Conservation (phyloP, 2,113 vertebrate genomes). For the Otocyon megalotis region DNA sequence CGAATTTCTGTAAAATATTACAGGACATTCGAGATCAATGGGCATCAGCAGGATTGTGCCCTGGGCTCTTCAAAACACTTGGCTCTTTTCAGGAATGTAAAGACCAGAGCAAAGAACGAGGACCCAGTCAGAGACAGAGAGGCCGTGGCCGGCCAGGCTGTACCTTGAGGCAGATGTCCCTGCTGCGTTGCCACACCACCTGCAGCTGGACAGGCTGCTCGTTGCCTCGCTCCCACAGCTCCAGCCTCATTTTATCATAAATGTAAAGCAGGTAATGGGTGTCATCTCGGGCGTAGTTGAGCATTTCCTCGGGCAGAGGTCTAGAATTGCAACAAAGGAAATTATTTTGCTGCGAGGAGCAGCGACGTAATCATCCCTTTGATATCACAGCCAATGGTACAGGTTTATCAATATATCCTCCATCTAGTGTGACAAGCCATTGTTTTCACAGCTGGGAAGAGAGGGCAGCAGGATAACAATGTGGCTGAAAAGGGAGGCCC, state of each 20-base stretch:
- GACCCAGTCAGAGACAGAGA: fast-evolving
- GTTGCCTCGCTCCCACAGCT: slow-evolving; percentile 90
- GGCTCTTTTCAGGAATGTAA: not conserved
- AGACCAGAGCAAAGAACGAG: fast-evolving
- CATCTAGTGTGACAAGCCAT: not conserved
- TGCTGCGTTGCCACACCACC: slow-evolving; percentile 95
- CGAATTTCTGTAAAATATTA: slow-evolving; percentile 91
- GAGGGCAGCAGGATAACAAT: not conserved
- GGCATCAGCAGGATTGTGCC: not conserved
- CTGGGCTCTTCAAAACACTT: not conserved
- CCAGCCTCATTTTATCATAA: slow-evolving; percentile 92
- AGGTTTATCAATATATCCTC: too few species aligned
- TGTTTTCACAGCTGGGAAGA: not conserved
- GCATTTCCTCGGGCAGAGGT: slow-evolving; percentile 97
- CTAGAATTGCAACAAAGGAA: slow-evolving; percentile 79
- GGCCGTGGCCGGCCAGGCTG: fast-evolving
- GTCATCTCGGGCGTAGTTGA: slow-evolving; percentile 93
- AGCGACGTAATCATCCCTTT: not conserved
- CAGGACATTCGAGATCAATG: fast-evolving
- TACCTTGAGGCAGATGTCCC: slow-evolving; percentile 95
- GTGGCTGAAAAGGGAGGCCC: not conserved
- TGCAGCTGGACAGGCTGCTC: slow-evolving; percentile 91
- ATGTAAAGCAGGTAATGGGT: slow-evolving; percentile 98
- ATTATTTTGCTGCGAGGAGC: fast-evolving
- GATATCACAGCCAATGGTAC: not conserved